phyloP scores from a whole-genome alignment of 2,797 vertebrate genomes.

The Linurgus olivaceus region DNA sequence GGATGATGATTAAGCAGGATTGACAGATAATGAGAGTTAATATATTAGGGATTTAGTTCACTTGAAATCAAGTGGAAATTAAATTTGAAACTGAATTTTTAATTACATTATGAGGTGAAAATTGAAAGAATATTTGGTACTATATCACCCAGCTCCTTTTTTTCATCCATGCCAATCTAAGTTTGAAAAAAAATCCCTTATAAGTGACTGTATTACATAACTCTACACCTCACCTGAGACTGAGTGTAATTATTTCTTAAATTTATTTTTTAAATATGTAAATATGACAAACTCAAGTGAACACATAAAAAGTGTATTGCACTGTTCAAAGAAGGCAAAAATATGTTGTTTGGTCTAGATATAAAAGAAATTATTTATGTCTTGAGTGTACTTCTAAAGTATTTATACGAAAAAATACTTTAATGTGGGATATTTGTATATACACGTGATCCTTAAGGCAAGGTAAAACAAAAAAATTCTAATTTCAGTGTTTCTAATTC shows the following conservation, averaged over 20 bases:
- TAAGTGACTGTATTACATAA: neutral
- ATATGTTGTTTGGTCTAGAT: neutral
- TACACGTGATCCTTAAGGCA: neutral
- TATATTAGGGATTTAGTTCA: neutral
- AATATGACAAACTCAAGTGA: neutral
- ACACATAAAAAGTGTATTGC: neutral
- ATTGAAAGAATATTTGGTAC: neutral
- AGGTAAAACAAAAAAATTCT: neutral
- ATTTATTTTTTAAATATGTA: neutral
- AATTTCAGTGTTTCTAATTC: neutral
- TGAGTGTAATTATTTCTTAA: neutral
- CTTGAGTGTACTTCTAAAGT: neutral
- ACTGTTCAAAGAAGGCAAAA: neutral
- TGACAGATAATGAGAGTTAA: neutral
- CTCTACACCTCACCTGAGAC: neutral
- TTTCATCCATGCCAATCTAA: neutral
- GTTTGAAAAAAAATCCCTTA: neutral
- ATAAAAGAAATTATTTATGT: neutral
- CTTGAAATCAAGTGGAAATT: constrained; percentile 18
- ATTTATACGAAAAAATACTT: neutral
- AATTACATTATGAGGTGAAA: neutral
- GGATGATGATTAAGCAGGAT: neutral
- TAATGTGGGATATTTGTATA: neutral
- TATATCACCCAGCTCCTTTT: neutral
- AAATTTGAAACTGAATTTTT: neutral